These are phyloP conservation scores for Abscondita cerata DNA, from an alignment of 2,888 invertebrate genomes.

Conservation along the genomic window DNA sequence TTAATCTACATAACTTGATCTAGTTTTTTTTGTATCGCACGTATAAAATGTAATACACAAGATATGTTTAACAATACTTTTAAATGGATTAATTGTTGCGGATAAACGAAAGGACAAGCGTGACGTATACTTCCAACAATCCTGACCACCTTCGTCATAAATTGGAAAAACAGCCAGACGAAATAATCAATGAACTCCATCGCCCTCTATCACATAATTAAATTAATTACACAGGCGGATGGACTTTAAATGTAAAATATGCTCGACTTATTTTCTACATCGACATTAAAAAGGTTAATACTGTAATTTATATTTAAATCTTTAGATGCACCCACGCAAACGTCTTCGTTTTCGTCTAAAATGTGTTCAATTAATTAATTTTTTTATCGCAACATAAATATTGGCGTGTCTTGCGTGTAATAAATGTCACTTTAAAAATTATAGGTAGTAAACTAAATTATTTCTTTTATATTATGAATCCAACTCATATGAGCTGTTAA, in stretches of 20 bases:
- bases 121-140: conserved; percentile 1
- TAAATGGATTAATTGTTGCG: neutral
- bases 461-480: no score
- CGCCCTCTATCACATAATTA: neutral
- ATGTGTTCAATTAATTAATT: no score
- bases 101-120: conserved; percentile 6
- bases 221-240: conserved; percentile 1
- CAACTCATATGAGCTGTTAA: no score
- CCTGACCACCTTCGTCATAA: conserved; percentile 4
- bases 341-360: no score
- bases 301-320: neutral
- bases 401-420: no score
- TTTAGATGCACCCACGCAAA: no score
- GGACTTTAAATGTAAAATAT: neutral
- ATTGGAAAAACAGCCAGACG: neutral
- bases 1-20: conserved; percentile 2
- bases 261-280: neutral
- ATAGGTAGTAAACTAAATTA: no score
- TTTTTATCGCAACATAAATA: no score
- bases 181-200: conserved; percentile 2
- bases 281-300: neutral
- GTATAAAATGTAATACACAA: no score
- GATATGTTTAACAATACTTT: neutral
- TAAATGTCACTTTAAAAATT: no score
- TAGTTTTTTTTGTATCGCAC: neutral